Conservation (phyloP, 2,888 invertebrate genomes). For the Diaprepes abbreviatus region DNA sequence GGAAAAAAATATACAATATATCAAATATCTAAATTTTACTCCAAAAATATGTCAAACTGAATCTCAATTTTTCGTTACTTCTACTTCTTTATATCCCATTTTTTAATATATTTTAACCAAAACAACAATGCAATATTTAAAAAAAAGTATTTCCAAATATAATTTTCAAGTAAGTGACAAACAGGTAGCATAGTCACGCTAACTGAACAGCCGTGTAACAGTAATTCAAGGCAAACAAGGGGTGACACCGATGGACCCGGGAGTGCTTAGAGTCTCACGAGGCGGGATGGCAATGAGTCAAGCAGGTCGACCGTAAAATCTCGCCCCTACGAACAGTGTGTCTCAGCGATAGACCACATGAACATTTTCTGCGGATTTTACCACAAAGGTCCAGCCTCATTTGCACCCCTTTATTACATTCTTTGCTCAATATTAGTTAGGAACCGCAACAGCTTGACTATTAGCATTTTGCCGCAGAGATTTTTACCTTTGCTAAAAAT, state of each 20-base stretch:
- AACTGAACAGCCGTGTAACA: conserved; percentile 25
- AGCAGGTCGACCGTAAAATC: conserved; percentile 16
- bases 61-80: too few species aligned
- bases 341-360: background rate
- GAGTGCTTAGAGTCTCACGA: conserved; percentile 23
- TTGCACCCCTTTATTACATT: conserved; percentile 1
- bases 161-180: background rate
- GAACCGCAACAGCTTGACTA: too few species aligned
- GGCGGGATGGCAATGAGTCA: conserved; percentile 17
- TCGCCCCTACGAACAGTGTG: background rate
- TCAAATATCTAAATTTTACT: too few species aligned
- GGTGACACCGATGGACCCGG: conserved; percentile 52
- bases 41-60: too few species aligned
- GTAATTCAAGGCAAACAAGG: conserved; percentile 56
- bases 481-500: too few species aligned
- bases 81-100: too few species aligned
- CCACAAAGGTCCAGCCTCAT: conserved; percentile 2
- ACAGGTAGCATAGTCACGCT: conserved; percentile 20
- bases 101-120: too few species aligned
- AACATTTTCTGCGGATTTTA: conserved; percentile 1
- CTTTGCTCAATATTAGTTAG: background rate
- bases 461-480: too few species aligned
- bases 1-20: too few species aligned
- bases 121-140: background rate
- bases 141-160: background rate